Evolutionary conservation across 2,888 invertebrate species (phyloP).

Genomic region (Hyles lineata): DNA sequence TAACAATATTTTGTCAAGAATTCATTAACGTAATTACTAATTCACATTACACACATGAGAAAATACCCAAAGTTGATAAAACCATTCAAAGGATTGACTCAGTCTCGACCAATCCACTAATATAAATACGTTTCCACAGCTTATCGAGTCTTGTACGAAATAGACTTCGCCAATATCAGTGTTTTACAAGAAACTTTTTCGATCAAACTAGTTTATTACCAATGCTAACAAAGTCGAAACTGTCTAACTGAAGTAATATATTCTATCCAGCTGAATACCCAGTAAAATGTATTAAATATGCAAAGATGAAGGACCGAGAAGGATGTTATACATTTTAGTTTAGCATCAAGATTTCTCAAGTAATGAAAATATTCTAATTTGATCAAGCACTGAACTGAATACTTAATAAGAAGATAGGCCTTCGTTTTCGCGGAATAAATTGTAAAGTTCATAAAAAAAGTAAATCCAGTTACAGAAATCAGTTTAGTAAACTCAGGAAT

Average conservation of each 20-base stretch:
- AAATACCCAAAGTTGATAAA: background rate
- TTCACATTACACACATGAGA: background rate
- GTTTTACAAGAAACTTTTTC: slow-evolving; percentile 30
- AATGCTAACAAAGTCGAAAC: slow-evolving; percentile 11
- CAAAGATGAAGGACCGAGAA: too few species aligned
- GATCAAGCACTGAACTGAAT: too few species aligned
- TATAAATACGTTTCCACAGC: background rate
- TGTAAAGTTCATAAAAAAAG: background rate
- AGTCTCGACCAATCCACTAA: background rate
- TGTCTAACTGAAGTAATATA: background rate
- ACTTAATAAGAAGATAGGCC: too few species aligned
- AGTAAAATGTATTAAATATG: background rate
- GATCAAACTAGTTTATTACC: slow-evolving; percentile 29
- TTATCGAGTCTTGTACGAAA: background rate
- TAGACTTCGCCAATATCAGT: slow-evolving; percentile 14
- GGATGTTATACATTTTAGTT: too few species aligned
- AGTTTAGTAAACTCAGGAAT: background rate
- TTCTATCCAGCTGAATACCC: background rate
- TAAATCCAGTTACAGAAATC: background rate
- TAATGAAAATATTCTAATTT: too few species aligned
- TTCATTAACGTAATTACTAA: too few species aligned
- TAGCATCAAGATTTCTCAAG: too few species aligned
- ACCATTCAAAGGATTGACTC: background rate
- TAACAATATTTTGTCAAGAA: too few species aligned
- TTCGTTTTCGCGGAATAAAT: too few species aligned